Evolutionary conservation across 1,140 invertebrate genomes (phyloP), one percentile per base, ranked within the genome.

Genomic region (Drosophila insularis): DNA sequence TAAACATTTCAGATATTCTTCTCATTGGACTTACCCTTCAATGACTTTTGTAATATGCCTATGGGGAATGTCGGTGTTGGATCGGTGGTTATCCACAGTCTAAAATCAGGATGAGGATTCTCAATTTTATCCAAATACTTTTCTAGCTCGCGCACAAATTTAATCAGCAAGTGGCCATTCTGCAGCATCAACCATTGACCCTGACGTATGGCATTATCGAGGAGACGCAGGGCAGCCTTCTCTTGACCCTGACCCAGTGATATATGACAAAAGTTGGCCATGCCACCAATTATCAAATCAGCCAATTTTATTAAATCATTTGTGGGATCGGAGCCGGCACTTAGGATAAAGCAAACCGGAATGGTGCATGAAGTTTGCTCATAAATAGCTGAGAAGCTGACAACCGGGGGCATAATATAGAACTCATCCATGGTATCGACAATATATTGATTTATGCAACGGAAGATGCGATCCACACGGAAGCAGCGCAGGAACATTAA

Each of bases 31-130:
- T 71, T 79, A 96, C 96, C 95, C 95, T 98, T 96, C 0, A 98
- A 92, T 1, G 96, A 97, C 67, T 95, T 93, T 89, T 98, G 97
- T 35, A 98, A 90, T 69, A 98, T 96, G 53, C 97, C 97, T 79
- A 98, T 97, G 4, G 97, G 97, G 92, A 98, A 98, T 1, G 93
- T 93, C 0, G 95, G 94, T 1, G 95, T 96, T 0, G 97, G 96
- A 90, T 98, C 97, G 0, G 97, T 98, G 1, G 97, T 98, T 27
- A 98, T 92, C 97, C 97, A 98, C 0, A 98, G 92, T n/a, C 97
- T 93, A 91, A 98, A 98, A 91, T 98, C 96, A 0, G 96, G 95
- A 93, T 98, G 96, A 0, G 96, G 96, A 78, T 95, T 95, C 50
- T 92, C 94, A 62, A 97, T 94, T 77, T 95, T 93, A 75, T 98